phyloP scores from a whole-genome alignment of 1,140 invertebrate species.

The Onthophagus taurus region DNA sequence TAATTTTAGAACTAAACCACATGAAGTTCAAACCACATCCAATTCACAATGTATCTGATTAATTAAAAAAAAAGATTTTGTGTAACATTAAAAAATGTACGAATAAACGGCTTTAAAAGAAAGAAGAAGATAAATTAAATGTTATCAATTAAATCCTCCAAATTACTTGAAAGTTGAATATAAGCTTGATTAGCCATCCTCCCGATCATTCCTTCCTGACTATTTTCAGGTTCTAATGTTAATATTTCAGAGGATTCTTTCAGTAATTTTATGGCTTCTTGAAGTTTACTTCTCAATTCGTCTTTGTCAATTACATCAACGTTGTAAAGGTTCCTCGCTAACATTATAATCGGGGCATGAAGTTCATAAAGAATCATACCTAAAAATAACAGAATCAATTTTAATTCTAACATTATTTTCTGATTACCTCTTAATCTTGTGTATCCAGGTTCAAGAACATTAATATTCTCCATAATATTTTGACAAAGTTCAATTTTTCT shows the following conservation, averaged over 20 bases:
- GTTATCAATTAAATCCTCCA: conserved; percentile 7
- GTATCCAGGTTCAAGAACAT: conserved; percentile 65
- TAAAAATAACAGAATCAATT: conserved; percentile 33
- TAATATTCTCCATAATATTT: conserved; percentile 54
- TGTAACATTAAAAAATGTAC: too few species aligned
- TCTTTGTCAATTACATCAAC: conserved; percentile 3
- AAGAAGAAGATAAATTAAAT: not conserved
- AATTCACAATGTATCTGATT: too few species aligned
- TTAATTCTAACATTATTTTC: conserved; percentile 3
- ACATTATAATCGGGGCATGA: conserved; percentile 8
- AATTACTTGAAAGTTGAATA: conserved; percentile 2
- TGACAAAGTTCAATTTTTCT: conserved; percentile 64
- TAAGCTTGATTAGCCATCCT: conserved; percentile 1
- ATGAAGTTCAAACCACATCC: too few species aligned
- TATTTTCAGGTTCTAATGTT: conserved; percentile 53
- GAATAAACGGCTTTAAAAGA: too few species aligned
- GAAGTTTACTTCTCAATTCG: conserved; percentile 31
- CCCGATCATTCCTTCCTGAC: conserved; percentile 60
- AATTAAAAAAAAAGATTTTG: too few species aligned
- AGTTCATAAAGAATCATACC: conserved; percentile 10
- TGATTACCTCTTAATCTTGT: conserved; percentile 57
- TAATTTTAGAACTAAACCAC: too few species aligned
- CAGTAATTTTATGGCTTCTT: conserved; percentile 50
- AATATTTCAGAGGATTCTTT: conserved; percentile 53
- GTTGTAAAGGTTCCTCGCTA: conserved; percentile 10